Conservation (phyloP, 2,797 vertebrate genomes). For the Sphenodon punctatus region DNA sequence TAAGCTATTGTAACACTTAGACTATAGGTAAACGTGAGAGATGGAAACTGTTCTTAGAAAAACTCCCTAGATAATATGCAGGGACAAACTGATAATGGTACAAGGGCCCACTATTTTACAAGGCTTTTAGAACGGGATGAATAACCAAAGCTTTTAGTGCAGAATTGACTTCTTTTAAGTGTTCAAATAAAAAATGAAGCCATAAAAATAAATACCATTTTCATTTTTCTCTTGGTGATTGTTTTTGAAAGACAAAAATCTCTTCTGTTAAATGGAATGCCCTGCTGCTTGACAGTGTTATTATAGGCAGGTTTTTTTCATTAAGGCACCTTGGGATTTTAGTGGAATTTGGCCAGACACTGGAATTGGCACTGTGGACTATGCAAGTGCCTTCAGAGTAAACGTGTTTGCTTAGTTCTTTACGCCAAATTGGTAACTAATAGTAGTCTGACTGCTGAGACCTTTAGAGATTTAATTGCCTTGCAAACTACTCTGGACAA, state of each 20-base stretch:
- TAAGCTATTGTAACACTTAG: neutral
- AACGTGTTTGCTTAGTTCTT: conserved; percentile 73
- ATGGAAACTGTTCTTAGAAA: neutral
- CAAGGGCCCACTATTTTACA: conserved; percentile 16
- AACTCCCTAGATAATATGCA: neutral
- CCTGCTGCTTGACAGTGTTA: conserved; percentile 71
- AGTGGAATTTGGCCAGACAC: conserved; percentile 62
- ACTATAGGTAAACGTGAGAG: neutral
- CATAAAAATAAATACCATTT: conserved; percentile 64
- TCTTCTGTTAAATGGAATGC: conserved; percentile 54
- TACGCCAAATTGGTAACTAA: conserved; percentile 67
- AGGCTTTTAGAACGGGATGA: conserved; percentile 17
- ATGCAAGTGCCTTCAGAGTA: conserved; percentile 67
- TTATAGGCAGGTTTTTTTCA: conserved; percentile 39
- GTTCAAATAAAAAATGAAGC: conserved; percentile 56
- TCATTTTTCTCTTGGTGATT: conserved; percentile 66
- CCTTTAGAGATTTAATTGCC: conserved; percentile 65
- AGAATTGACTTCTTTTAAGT: conserved; percentile 52
- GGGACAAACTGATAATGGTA: conserved; percentile 37
- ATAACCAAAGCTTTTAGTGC: conserved; percentile 1
- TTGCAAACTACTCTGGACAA: conserved; percentile 41
- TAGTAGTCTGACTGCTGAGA: conserved; percentile 47
- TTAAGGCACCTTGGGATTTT: conserved; percentile 64
- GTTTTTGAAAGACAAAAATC: conserved; percentile 37
- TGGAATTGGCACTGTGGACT: conserved; percentile 62